A percentile compares a stretch with the other conserved stretches of the same genome.
Conservation (phyloP, 2,888 invertebrate genomes). For the Drosophila anomelani region DNA sequence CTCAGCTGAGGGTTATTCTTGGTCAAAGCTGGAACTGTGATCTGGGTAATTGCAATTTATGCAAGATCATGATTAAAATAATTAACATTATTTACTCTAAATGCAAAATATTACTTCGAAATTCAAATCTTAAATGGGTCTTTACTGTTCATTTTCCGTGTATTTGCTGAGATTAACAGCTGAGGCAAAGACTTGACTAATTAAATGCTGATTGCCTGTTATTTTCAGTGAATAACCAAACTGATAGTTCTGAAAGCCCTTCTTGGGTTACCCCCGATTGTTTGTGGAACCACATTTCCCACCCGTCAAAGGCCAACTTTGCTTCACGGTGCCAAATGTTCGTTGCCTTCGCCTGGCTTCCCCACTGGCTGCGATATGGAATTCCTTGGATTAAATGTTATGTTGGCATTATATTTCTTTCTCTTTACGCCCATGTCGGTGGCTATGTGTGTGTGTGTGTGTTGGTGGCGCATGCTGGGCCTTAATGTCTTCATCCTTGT, state of each 20-base stretch:
- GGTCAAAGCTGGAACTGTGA: background rate
- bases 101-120: no score
- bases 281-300: constrained; percentile 17
- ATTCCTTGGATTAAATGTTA: constrained; percentile 80
- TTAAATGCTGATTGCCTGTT: constrained; percentile 4
- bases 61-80: background rate
- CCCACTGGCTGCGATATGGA: constrained; percentile 67
- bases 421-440: constrained; percentile 67
- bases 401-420: constrained; percentile 80
- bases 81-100: background rate
- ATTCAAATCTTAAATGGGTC: no score
- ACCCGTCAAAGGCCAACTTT: background rate
- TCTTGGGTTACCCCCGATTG: constrained; percentile 8
- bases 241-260: constrained; percentile 16
- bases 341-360: constrained; percentile 32
- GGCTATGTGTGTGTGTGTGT: constrained; percentile 20
- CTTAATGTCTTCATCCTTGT: constrained; percentile 74
- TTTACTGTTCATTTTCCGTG: background rate
- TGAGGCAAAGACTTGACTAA: background rate
- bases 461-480: constrained; percentile 71
- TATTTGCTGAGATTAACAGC: constrained; percentile 3
- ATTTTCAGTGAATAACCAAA: constrained; percentile 1
- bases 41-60: background rate
- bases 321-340: constrained; percentile 55
- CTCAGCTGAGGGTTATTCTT: background rate